Conservation (phyloP, 2,888 invertebrate species). For the Nemotelus nigrinus region DNA sequence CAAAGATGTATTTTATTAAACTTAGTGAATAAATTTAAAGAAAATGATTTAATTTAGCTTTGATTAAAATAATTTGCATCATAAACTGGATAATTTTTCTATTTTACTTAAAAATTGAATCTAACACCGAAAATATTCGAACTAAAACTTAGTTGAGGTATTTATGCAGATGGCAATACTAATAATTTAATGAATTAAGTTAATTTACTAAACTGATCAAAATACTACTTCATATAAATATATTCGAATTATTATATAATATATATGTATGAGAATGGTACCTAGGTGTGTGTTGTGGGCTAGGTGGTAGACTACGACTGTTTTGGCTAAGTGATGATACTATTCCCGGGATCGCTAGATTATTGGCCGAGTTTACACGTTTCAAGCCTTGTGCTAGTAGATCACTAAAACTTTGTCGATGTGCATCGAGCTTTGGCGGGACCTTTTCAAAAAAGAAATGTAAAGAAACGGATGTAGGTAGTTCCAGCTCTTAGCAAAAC, state of each 20-base stretch:
- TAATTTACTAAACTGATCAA: too few relatives aligned
- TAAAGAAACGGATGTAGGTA: background rate
- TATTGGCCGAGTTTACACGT: conserved; percentile 76
- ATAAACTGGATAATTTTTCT: too few relatives aligned
- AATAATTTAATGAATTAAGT: too few relatives aligned
- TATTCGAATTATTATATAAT: too few relatives aligned
- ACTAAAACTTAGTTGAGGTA: background rate
- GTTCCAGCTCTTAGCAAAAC: too few relatives aligned
- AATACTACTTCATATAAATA: too few relatives aligned
- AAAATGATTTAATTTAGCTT: background rate
- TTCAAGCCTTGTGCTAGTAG: conserved; percentile 70
- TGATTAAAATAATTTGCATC: too few relatives aligned
- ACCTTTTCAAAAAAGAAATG: conserved; percentile 21
- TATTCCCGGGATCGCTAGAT: conserved; percentile 72
- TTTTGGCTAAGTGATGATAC: conserved; percentile 66
- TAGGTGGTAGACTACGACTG: conserved; percentile 78
- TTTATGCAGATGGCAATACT: too few relatives aligned
- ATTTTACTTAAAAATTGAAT: too few relatives aligned
- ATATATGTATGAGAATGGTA: conserved; percentile 45
- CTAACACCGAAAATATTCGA: background rate
- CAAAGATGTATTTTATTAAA: background rate
- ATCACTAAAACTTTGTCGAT: conserved; percentile 63
- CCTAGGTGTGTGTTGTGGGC: conserved; percentile 78
- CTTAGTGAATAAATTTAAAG: background rate
- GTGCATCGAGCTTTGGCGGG: conserved; percentile 51